phyloP scores from a whole-genome alignment of 2,888 invertebrate species.

The Drosophila longiperda region DNA sequence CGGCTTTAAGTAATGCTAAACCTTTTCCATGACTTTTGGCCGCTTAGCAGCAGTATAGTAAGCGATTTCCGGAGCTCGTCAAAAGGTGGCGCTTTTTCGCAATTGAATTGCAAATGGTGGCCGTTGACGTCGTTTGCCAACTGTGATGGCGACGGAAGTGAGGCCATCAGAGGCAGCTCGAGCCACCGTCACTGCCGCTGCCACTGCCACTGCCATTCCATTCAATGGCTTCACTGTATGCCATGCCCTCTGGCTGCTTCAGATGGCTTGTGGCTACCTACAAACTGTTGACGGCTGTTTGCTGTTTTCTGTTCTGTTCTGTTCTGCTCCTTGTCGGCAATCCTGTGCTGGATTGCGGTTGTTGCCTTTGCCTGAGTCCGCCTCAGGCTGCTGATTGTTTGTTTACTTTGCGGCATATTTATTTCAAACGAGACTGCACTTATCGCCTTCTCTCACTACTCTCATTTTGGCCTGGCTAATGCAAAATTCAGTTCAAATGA shows the following conservation, averaged over 20 bases:
- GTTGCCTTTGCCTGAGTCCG: conserved; percentile 45
- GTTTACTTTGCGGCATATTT: conserved; percentile 82
- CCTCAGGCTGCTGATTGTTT: conserved; percentile 67
- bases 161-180: conserved; percentile 68
- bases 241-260: conserved; percentile 29
- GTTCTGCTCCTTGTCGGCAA: conserved; percentile 6
- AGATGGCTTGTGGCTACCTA: conserved; percentile 26
- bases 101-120: conserved; percentile 82
- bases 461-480: conserved; percentile 50
- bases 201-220: conserved; percentile 25
- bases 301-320: neutral
- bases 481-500: conserved; percentile 78
- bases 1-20: conserved; percentile 55
- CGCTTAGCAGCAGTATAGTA: conserved; percentile 70
- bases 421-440: conserved; percentile 80
- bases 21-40: conserved; percentile 49
- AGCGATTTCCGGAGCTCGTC: conserved; percentile 80
- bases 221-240: conserved; percentile 55
- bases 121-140: conserved; percentile 60
- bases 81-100: conserved; percentile 75
- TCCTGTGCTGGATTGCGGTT: conserved; percentile 62
- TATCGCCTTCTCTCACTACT: conserved; percentile 38
- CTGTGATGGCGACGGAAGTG: conserved; percentile 70
- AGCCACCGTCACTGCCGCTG: neutral
- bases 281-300: conserved; percentile 9